Evolutionary conservation across 2,888 invertebrate genomes (phyloP).

Genomic region (Dryomyza anilis): DNA sequence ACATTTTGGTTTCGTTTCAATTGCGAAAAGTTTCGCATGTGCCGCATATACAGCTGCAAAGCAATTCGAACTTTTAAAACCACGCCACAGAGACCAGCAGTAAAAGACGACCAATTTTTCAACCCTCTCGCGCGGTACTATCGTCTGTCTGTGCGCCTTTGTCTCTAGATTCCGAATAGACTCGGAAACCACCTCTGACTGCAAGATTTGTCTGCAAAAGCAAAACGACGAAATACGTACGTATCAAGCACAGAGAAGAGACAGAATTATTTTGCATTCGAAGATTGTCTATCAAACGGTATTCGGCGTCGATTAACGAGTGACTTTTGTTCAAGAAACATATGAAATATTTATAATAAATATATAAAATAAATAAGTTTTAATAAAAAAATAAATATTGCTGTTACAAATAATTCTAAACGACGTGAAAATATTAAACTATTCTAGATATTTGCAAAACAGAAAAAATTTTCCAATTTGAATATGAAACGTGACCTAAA

Average conservation of each 20-base stretch:
- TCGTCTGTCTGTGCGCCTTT: slow-evolving; percentile 6
- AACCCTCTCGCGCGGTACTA: slow-evolving; percentile 7
- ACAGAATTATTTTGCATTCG: slow-evolving; percentile 18
- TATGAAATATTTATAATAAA: no score
- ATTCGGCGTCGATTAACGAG: slow-evolving; percentile 5
- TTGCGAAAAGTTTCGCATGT: not conserved
- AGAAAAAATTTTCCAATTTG: no score
- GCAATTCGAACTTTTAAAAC: slow-evolving; percentile 18
- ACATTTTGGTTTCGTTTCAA: not conserved
- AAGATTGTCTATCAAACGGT: slow-evolving; percentile 18
- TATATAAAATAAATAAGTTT: no score
- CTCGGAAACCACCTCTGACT: slow-evolving; percentile 8
- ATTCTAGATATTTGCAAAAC: no score
- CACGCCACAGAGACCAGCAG: not conserved
- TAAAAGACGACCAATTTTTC: not conserved
- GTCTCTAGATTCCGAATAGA: not conserved
- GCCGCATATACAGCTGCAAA: slow-evolving; percentile 1
- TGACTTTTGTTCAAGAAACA: no score
- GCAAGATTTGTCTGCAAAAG: not conserved
- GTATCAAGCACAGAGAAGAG: not conserved
- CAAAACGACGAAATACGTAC: not conserved
- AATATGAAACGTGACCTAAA: no score
- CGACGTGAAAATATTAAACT: no score
- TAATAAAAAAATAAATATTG: no score
- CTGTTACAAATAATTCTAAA: no score